A percentile compares a stretch with the other conserved stretches of the same genome.
These are phyloP conservation scores for Paramacrobiotus metropolitanus DNA, from an alignment of 1,140 invertebrate genomes.

Conservation along the genomic window DNA sequence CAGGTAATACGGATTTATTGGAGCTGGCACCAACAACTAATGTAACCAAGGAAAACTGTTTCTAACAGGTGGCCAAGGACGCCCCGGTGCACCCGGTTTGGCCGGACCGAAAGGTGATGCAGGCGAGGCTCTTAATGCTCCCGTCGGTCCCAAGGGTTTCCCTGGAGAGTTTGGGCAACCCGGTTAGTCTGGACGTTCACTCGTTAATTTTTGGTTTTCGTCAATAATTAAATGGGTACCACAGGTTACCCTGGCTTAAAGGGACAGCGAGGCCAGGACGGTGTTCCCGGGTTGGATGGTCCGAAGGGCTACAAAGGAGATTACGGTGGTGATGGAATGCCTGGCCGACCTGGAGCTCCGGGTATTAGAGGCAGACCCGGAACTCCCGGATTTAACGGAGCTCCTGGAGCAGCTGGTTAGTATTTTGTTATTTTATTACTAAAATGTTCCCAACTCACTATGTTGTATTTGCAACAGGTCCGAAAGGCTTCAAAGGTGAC, in stretches of 20 bases:
- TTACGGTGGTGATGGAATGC: conserved; percentile 12
- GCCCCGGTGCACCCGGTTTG: background rate
- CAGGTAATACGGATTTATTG: background rate
- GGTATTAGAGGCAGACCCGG: conserved; percentile 14
- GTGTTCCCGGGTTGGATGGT: background rate
- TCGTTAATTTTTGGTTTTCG: no score
- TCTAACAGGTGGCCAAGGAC: background rate
- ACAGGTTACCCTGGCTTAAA: background rate
- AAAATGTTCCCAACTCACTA: background rate
- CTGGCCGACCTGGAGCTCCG: conserved; percentile 15
- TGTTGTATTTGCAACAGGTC: background rate
- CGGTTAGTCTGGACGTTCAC: conserved; percentile 8
- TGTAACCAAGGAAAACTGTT: no score
- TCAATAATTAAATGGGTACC: no score
- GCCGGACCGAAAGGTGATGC: conserved; percentile 4
- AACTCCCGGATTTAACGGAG: conserved; percentile 12
- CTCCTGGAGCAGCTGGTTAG: conserved; percentile 16
- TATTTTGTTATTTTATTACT: background rate
- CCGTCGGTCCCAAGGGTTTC: conserved; percentile 12
- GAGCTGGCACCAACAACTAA: background rate
- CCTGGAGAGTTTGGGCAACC: conserved; percentile 9
- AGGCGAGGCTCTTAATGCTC: conserved; percentile 12
- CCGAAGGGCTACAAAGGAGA: conserved; percentile 1
- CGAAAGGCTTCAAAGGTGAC: conserved; percentile 8
- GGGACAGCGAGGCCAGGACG: background rate